Percentiles rank a stretch among this genome's conserved stretches.
Conservation (phyloP, 1,140 invertebrate species). For the Cardiocondyla obscurior region DNA sequence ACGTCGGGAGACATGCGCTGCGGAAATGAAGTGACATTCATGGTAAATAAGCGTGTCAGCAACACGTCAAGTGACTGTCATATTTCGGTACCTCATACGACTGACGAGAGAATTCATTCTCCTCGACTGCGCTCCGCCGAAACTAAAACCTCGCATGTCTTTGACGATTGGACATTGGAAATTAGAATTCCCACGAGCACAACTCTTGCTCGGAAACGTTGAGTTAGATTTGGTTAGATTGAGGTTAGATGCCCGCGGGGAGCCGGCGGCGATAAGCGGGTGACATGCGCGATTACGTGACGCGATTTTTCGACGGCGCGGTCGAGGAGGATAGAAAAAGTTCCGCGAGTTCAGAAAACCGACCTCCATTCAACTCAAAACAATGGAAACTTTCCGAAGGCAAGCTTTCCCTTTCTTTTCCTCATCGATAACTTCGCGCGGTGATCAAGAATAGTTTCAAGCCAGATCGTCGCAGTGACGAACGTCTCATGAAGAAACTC, state of each 20-base stretch:
- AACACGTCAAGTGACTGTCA: not conserved
- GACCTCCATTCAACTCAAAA: not conserved
- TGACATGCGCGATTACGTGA: not conserved
- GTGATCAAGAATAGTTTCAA: not conserved
- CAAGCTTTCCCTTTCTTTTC: not conserved
- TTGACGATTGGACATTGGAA: not conserved
- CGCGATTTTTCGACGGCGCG: not conserved
- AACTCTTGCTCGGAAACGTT: not conserved
- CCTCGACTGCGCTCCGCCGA: not conserved
- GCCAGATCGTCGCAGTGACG: not conserved
- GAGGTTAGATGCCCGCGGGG: constrained; percentile 9
- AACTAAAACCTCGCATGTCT: not conserved
- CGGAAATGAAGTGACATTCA: not conserved
- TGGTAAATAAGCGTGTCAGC: not conserved
- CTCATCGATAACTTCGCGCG: not conserved
- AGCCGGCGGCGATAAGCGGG: constrained; percentile 6
- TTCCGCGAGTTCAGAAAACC: not conserved
- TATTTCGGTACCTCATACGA: not conserved
- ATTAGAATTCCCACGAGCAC: not conserved
- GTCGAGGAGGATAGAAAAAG: not conserved
- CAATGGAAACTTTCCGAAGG: not conserved
- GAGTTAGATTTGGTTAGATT: not conserved
- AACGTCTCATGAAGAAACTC: not conserved
- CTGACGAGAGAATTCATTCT: not conserved
- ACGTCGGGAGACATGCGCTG: not conserved